Percentiles rank a stretch among this genome's conserved stretches.
Evolutionary conservation across 37 sponge, comb jelly and placozoan genomes (phyloP).

Genomic region (Aplysina aerophoba): DNA sequence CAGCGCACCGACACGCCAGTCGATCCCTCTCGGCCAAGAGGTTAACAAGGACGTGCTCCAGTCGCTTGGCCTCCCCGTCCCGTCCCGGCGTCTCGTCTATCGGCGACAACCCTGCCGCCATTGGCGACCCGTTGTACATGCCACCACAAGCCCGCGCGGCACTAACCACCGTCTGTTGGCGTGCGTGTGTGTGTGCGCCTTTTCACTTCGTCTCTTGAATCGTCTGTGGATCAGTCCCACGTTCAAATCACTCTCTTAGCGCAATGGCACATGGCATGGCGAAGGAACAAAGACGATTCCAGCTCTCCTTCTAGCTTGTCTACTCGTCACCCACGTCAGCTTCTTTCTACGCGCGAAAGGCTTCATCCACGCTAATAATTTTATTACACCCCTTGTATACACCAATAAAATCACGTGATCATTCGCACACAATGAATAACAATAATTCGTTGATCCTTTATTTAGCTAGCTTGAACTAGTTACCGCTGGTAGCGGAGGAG

Average conservation of each 20-base stretch:
- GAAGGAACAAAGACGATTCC: too few relatives aligned
- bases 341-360: too few relatives aligned
- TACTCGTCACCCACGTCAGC: too few relatives aligned
- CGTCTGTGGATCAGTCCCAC: too few relatives aligned
- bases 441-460: not conserved
- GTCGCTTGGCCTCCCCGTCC: conserved; percentile 43
- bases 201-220: too few relatives aligned
- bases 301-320: too few relatives aligned
- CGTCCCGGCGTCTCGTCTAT: conserved; percentile 57
- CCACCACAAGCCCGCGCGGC: conserved; percentile 29
- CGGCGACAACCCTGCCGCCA: conserved; percentile 48
- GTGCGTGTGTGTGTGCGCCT: too few relatives aligned
- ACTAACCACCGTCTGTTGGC: not conserved
- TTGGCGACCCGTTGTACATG: too few relatives aligned
- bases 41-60: conserved; percentile 80
- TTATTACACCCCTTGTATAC: too few relatives aligned
- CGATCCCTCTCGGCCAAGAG: conserved; percentile 81
- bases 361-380: too few relatives aligned
- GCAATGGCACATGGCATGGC: not conserved
- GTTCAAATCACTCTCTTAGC: not conserved
- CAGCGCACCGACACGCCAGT: conserved; percentile 65
- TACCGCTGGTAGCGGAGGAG: too few relatives aligned
- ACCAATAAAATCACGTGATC: not conserved
- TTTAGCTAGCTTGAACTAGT: too few relatives aligned
- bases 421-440: not conserved